Percentiles rank a stretch among this genome's conserved stretches.
Evolutionary conservation across 2,113 vertebrate genomes (phyloP).

Genomic region (Odontesthes bonariensis): DNA sequence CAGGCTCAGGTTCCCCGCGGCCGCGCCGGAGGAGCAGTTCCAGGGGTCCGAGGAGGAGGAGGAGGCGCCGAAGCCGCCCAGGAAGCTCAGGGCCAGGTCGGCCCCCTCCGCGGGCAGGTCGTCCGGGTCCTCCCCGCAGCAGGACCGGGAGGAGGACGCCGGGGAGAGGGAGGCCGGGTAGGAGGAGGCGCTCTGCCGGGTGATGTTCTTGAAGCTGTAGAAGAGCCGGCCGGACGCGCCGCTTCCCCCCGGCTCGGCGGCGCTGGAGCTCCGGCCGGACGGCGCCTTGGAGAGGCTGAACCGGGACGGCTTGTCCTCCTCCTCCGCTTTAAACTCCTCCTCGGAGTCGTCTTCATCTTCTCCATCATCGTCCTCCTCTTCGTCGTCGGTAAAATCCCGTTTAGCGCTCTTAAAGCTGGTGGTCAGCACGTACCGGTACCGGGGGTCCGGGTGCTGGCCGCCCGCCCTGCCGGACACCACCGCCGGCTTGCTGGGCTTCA

Average conservation of each 20-base stretch:
- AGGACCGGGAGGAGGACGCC: conserved; percentile 84
- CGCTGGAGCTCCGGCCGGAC: conserved; percentile 87
- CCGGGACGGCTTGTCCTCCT: conserved; percentile 80
- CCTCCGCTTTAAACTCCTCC: conserved; percentile 76
- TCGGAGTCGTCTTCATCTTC: conserved; percentile 82
- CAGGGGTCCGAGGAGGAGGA: conserved; percentile 81
- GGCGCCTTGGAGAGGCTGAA: conserved; percentile 88
- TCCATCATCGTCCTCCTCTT: conserved; percentile 84
- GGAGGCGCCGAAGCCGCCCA: conserved; percentile 82
- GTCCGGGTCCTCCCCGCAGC: conserved; percentile 87
- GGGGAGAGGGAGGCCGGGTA: conserved; percentile 83
- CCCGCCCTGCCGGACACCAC: conserved; percentile 43
- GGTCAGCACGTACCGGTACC: conserved; percentile 83
- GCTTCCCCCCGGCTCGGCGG: conserved; percentile 86
- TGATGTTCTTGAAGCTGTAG: conserved; percentile 96
- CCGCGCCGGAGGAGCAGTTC: conserved; percentile 19
- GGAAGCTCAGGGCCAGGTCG: conserved; percentile 91
- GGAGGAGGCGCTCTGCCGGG: conserved; percentile 84
- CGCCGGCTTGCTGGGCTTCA: conserved; percentile 79
- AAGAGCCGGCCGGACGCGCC: conserved; percentile 86
- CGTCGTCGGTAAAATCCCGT: conserved; percentile 88
- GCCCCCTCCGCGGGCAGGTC: conserved; percentile 83
- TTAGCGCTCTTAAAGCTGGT: conserved; percentile 76
- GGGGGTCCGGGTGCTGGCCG: conserved; percentile 71
- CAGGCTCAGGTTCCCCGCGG: conserved; percentile 87